Evolutionary conservation across 2,888 invertebrate species (phyloP).

Genomic region (Hypomecis atomaria): DNA sequence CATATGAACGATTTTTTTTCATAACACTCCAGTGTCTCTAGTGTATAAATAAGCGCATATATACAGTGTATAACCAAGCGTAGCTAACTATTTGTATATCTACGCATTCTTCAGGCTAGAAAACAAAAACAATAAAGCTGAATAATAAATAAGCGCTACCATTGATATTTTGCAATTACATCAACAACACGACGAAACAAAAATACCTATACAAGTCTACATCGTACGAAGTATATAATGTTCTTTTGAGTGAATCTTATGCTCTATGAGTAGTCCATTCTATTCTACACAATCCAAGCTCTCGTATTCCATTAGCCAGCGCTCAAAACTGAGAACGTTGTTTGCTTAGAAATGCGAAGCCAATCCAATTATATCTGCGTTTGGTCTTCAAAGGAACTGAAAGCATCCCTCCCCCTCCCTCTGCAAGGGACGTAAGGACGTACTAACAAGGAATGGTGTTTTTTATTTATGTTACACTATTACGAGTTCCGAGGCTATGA

Average conservation of each 20-base stretch:
- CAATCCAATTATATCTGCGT: conserved; percentile 78
- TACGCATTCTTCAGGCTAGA: no score
- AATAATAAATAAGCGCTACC: no score
- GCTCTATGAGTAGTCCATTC: conserved; percentile 13
- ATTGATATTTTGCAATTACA: no score
- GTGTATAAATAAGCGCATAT: no score
- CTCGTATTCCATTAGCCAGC: conserved; percentile 35
- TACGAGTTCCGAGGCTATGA: conserved; percentile 52
- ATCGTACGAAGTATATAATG: neutral
- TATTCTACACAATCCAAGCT: conserved; percentile 19
- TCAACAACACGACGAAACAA: neutral
- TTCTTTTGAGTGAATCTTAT: conserved; percentile 16
- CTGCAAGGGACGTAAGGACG: conserved; percentile 54
- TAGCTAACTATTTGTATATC: no score
- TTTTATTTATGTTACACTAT: conserved; percentile 62
- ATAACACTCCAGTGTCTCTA: no score
- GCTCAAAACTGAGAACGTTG: conserved; percentile 44
- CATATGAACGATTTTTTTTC: no score
- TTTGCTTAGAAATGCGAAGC: conserved; percentile 60
- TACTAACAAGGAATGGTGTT: conserved; percentile 44
- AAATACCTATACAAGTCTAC: neutral
- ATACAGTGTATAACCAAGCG: no score
- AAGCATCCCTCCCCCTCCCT: conserved; percentile 46
- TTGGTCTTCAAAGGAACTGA: conserved; percentile 68
- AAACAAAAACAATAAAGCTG: no score